These are phyloP conservation scores for Vultur gryphus DNA, from an alignment of 2,797 vertebrate species.

Conservation along the genomic window DNA sequence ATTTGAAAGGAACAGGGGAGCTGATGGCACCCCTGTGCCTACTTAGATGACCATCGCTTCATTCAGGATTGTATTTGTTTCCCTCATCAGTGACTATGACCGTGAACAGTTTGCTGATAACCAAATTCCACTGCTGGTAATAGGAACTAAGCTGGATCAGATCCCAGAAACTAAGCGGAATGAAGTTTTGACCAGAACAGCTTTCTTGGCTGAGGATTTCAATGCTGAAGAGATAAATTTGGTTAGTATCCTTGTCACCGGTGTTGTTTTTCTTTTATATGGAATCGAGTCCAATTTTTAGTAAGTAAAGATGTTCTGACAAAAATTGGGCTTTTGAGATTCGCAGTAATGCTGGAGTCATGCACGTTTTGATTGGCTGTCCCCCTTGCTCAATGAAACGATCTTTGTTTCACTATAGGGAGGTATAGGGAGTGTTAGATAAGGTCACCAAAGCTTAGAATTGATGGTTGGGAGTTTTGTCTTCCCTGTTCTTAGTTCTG, in stretches of 20 bases:
- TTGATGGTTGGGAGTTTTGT: neutral
- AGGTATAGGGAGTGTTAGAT: neutral
- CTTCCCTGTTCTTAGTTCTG: neutral
- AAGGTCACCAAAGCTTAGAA: neutral
- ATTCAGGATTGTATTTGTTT: neutral
- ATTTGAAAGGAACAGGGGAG: neutral
- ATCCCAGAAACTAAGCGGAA: slow-evolving; percentile 92
- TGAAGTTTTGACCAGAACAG: slow-evolving; percentile 91
- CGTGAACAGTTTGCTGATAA: slow-evolving; percentile 95
- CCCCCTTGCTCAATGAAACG: neutral
- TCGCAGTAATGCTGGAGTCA: neutral
- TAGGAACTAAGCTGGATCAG: slow-evolving; percentile 97
- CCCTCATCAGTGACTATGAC: slow-evolving; percentile 87
- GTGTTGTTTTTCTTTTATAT: neutral
- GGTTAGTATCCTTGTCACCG: slow-evolving; percentile 70
- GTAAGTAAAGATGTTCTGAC: neutral
- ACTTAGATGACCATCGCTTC: neutral
- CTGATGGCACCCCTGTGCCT: neutral
- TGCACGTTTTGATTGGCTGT: neutral
- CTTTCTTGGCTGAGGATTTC: slow-evolving; percentile 96
- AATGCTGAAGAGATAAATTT: slow-evolving; percentile 98
- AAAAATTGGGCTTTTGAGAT: neutral
- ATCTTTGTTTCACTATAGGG: neutral
- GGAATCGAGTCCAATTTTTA: neutral
- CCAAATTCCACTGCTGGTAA: slow-evolving; percentile 90